These are phyloP conservation scores for Sebastes dallii DNA, from an alignment of 2,797 vertebrate genomes.

Conservation along the genomic window DNA sequence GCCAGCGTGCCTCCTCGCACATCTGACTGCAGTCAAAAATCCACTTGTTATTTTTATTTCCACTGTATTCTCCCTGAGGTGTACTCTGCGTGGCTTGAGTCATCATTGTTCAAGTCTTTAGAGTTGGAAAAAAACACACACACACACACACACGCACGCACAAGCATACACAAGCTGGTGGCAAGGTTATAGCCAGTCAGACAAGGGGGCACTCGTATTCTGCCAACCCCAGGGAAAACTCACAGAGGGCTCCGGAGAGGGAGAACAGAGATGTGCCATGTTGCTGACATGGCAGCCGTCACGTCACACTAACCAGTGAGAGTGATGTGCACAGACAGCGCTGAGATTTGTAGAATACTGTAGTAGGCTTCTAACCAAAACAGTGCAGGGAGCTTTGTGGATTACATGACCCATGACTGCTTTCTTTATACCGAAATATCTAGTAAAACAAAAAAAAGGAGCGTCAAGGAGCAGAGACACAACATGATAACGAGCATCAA, in stretches of 20 bases:
- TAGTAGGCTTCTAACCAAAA: slow-evolving; percentile 53
- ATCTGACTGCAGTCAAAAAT: slow-evolving; percentile 78
- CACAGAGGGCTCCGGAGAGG: slow-evolving; percentile 74
- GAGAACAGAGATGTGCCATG: slow-evolving; percentile 75
- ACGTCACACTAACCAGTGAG: slow-evolving; percentile 77
- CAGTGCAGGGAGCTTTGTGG: slow-evolving; percentile 32
- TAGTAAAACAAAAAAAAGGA: slow-evolving; percentile 4
- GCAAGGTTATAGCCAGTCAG: slow-evolving; percentile 86
- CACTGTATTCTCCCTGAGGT: slow-evolving; percentile 80
- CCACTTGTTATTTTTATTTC: slow-evolving; percentile 80
- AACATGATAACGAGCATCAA: not conserved
- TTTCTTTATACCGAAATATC: slow-evolving; percentile 22
- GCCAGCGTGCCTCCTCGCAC: slow-evolving; percentile 65
- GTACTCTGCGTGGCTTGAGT: slow-evolving; percentile 80
- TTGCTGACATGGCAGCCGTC: slow-evolving; percentile 84
- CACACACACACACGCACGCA: slow-evolving; percentile 43
- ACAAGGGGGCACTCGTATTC: slow-evolving; percentile 81
- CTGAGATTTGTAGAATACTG: slow-evolving; percentile 68
- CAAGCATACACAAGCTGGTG: slow-evolving; percentile 77
- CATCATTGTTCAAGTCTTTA: slow-evolving; percentile 85
- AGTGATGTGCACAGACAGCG: slow-evolving; percentile 81
- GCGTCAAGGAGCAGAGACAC: not conserved
- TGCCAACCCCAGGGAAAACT: slow-evolving; percentile 83
- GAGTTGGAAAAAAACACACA: slow-evolving; percentile 57
- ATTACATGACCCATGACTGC: slow-evolving; percentile 28